Conservation (phyloP, 2,888 invertebrate species). For the Lamproptera curius region DNA sequence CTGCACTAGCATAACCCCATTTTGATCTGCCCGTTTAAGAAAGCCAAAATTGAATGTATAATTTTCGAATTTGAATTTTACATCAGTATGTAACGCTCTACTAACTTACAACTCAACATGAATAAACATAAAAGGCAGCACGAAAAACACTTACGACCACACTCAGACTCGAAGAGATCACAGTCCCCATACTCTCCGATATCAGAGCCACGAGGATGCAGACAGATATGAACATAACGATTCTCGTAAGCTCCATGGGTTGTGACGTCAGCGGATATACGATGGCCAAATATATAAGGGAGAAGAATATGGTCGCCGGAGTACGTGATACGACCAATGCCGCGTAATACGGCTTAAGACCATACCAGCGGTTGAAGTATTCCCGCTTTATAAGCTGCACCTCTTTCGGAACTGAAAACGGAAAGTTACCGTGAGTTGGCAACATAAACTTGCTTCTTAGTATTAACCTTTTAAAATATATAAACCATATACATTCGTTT, state of each 20-base stretch:
- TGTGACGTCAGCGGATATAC: constrained; percentile 87
- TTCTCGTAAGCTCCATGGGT: constrained; percentile 83
- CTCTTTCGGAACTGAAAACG: constrained; percentile 85
- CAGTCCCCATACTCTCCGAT: constrained; percentile 87
- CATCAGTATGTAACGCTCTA: too few relatives aligned
- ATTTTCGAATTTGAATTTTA: too few relatives aligned
- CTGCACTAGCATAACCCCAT: too few relatives aligned
- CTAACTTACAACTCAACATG: too few relatives aligned
- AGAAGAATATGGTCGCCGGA: constrained; percentile 83
- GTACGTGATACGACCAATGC: constrained; percentile 85
- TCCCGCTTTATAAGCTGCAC: constrained; percentile 87
- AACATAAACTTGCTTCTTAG: too few relatives aligned
- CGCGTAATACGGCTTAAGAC: constrained; percentile 86
- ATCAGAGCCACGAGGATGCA: constrained; percentile 85
- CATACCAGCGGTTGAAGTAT: constrained; percentile 92
- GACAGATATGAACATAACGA: constrained; percentile 82
- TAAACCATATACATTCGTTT: too few relatives aligned
- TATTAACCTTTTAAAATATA: too few relatives aligned
- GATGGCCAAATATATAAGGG: constrained; percentile 82
- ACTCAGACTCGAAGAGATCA: constrained; percentile 85
- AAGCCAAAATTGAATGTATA: too few relatives aligned
- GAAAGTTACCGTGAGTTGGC: too few relatives aligned
- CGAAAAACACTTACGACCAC: constrained; percentile 85
- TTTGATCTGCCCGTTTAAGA: too few relatives aligned
- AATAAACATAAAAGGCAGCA: too few relatives aligned